A percentile compares a stretch with the other conserved stretches of the same genome.
Conservation (phyloP, 2,888 invertebrate genomes). For the Hirtodrosophila trivittata region DNA sequence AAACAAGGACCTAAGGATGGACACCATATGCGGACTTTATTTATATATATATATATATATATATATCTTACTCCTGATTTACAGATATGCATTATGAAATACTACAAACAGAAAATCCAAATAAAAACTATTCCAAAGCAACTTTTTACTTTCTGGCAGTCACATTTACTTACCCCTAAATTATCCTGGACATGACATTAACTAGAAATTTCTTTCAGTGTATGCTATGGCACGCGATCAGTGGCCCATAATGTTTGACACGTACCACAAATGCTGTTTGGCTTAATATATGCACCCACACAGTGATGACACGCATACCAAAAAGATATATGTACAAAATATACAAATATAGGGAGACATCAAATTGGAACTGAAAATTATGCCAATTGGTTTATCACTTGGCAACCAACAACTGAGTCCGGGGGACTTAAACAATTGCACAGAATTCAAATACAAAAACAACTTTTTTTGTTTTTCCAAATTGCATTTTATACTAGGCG, state of each 20-base stretch:
- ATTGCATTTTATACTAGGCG: constrained; percentile 49
- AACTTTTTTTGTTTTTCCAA: constrained; percentile 47
- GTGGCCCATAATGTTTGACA: constrained; percentile 59
- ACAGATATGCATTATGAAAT: too few relatives aligned
- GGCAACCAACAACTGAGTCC: constrained; percentile 39
- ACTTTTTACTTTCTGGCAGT: too few relatives aligned
- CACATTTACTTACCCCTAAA: too few relatives aligned
- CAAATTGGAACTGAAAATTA: constrained; percentile 72
- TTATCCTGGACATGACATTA: not conserved
- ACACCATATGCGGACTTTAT: too few relatives aligned
- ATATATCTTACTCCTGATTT: too few relatives aligned
- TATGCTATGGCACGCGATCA: constrained; percentile 69
- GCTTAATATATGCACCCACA: constrained; percentile 77
- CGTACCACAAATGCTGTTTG: constrained; percentile 49
- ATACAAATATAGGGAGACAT: constrained; percentile 47
- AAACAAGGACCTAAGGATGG: too few relatives aligned
- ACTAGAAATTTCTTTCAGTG: constrained; percentile 46
- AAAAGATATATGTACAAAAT: constrained; percentile 24
- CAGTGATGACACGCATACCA: constrained; percentile 72
- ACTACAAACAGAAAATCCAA: too few relatives aligned
- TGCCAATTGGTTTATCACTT: constrained; percentile 75
- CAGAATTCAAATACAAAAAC: constrained; percentile 25
- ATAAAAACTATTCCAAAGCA: too few relatives aligned
- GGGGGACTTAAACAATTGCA: constrained; percentile 22
- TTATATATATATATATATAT: too few relatives aligned